A percentile compares a stretch with the other conserved stretches of the same genome.
Conservation (phyloP, 1,140 invertebrate genomes). For the Formica selysi region DNA sequence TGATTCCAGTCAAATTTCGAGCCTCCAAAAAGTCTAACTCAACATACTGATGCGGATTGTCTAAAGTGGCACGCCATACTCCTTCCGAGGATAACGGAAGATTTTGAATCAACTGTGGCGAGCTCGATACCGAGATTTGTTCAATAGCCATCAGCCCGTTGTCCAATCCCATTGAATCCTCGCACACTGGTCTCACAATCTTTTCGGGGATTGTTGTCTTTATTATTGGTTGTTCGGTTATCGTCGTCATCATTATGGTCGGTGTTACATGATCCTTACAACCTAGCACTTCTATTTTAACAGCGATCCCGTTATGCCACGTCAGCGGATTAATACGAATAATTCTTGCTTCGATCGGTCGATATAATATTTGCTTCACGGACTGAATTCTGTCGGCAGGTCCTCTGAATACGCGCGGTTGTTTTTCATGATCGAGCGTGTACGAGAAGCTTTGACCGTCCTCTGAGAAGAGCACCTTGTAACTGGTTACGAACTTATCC, state of each 20-base stretch:
- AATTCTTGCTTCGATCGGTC: constrained; percentile 91
- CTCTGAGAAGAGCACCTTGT: constrained; percentile 90
- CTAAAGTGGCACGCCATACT: constrained; percentile 76
- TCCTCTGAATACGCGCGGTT: constrained; percentile 90
- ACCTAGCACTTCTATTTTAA: constrained; percentile 92
- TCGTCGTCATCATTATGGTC: background rate
- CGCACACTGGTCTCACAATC: constrained; percentile 83
- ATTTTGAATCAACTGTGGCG: constrained; percentile 76
- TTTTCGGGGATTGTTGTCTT: constrained; percentile 44
- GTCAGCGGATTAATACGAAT: constrained; percentile 91
- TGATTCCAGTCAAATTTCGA: constrained; percentile 92
- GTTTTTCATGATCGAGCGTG: constrained; percentile 82
- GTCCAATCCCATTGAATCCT: constrained; percentile 89
- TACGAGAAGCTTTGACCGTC: constrained; percentile 88
- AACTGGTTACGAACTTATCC: constrained; percentile 92
- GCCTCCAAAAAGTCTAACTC: constrained; percentile 92
- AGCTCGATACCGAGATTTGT: constrained; percentile 88
- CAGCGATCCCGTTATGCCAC: constrained; percentile 91
- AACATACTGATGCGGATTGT: constrained; percentile 80
- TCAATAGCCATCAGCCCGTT: constrained; percentile 86
- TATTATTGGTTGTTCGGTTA: background rate
- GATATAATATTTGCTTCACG: constrained; percentile 89
- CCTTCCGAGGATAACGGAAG: constrained; percentile 71
- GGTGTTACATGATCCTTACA: constrained; percentile 86
- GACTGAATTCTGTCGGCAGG: constrained; percentile 88